Percentiles rank a stretch among this genome's conserved stretches.
These are phyloP conservation scores for Lipophrys pholis DNA, from an alignment of 2,113 vertebrate species.

Conservation along the genomic window DNA sequence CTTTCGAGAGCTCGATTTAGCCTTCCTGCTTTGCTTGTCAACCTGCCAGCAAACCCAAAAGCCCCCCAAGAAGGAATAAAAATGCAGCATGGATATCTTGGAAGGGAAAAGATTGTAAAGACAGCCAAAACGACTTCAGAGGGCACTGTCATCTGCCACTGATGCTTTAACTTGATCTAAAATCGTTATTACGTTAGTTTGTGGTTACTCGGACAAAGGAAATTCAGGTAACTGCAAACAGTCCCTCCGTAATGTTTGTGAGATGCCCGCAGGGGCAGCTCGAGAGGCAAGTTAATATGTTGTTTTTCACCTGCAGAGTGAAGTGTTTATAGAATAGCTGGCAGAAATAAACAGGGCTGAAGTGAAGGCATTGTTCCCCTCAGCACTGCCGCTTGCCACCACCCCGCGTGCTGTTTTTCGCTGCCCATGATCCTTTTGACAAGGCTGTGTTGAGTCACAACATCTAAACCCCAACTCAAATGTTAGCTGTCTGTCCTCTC, in stretches of 20 bases:
- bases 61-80: constrained; percentile 63
- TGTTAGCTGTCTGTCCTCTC: neutral
- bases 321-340: constrained; percentile 45
- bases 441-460: constrained; percentile 4
- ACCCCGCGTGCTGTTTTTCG: constrained; percentile 5
- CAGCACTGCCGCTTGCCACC: neutral
- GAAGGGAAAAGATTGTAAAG: constrained; percentile 19
- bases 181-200: neutral
- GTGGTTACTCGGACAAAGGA: constrained; percentile 4
- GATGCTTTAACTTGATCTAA: neutral
- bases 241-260: neutral
- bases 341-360: constrained; percentile 32
- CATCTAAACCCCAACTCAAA: constrained; percentile 9
- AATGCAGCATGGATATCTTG: constrained; percentile 55
- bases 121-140: no score
- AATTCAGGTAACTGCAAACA: constrained; percentile 1
- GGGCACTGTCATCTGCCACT: constrained; percentile 16
- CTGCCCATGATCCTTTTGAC: constrained; percentile 19
- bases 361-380: constrained; percentile 6
- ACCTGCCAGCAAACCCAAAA: constrained; percentile 62
- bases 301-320: constrained; percentile 36
- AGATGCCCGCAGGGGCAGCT: constrained; percentile 5
- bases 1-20: constrained; percentile 73
- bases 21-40: constrained; percentile 77
- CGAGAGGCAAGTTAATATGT: constrained; percentile 45